phyloP scores from a whole-genome alignment of 2,113 vertebrate species.

The Ancistrus triradiatus region DNA sequence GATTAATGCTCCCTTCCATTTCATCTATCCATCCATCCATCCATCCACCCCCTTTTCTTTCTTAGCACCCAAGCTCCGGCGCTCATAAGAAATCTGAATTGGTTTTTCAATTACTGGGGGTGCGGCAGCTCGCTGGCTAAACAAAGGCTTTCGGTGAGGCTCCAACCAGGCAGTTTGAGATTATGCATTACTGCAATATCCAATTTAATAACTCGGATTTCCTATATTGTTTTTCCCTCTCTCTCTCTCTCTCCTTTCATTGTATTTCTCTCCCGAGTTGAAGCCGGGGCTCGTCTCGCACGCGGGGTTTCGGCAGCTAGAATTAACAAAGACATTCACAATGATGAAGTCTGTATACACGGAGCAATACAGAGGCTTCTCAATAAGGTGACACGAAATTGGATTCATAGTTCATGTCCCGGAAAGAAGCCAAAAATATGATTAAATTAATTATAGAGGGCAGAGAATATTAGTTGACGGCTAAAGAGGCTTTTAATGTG shows the following conservation, averaged over 20 bases:
- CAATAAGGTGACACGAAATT: constrained; percentile 57
- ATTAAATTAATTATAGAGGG: constrained; percentile 64
- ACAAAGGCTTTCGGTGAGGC: constrained; percentile 69
- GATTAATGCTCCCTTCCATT: constrained; percentile 66
- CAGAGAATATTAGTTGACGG: constrained; percentile 53
- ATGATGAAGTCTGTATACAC: constrained; percentile 49
- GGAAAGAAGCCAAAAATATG: constrained; percentile 60
- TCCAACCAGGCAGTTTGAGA: constrained; percentile 66
- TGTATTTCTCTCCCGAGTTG: constrained; percentile 65
- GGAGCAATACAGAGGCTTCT: constrained; percentile 55
- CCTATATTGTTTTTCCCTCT: constrained; percentile 65
- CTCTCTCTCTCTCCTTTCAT: constrained; percentile 51
- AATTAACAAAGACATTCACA: constrained; percentile 62
- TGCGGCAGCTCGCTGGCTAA: constrained; percentile 61
- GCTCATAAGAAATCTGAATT: constrained; percentile 69
- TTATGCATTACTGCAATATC: constrained; percentile 72
- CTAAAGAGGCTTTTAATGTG: constrained; percentile 59
- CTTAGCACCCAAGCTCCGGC: constrained; percentile 43
- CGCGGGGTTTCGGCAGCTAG: constrained; percentile 48
- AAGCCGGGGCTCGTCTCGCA: constrained; percentile 50
- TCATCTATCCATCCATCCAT: constrained; percentile 62
- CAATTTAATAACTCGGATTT: constrained; percentile 75
- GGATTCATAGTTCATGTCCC: constrained; percentile 58
- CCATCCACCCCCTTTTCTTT: constrained; percentile 55
- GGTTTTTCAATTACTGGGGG: constrained; percentile 74